Conservation (phyloP, 2,113 vertebrate genomes). For the Thunnus maccoyii region DNA sequence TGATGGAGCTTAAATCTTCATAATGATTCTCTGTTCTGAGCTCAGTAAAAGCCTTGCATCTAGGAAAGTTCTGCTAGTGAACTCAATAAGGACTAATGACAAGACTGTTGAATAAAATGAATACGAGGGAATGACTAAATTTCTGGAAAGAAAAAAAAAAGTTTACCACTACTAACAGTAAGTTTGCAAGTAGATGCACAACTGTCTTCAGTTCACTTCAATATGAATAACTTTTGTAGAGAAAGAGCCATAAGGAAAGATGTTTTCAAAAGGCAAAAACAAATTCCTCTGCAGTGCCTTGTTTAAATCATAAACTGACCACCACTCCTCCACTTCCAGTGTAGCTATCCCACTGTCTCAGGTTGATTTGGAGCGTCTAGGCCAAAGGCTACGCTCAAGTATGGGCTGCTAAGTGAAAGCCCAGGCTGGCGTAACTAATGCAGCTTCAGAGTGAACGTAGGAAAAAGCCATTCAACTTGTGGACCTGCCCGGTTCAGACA, state of each 20-base stretch:
- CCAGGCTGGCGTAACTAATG: conserved; percentile 1
- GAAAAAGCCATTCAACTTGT: background rate
- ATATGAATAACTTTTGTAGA: background rate
- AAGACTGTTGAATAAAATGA: background rate
- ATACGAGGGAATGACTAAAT: background rate
- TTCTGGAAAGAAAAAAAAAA: conserved; percentile 4
- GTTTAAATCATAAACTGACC: background rate
- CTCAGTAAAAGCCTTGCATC: conserved; percentile 43
- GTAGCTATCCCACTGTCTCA: background rate
- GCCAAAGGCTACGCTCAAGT: background rate
- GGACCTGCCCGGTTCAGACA: background rate
- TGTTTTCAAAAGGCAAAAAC: too few species aligned
- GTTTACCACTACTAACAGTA: background rate
- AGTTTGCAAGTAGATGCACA: background rate
- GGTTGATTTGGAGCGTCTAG: background rate
- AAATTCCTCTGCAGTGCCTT: background rate
- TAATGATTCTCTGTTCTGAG: conserved; percentile 43
- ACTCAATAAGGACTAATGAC: conserved; percentile 11
- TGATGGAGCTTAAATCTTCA: conserved; percentile 27
- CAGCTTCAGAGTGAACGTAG: background rate
- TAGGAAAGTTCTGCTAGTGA: background rate
- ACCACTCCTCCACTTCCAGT: background rate
- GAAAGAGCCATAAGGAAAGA: too few species aligned
- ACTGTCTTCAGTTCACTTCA: background rate
- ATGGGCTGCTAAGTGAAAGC: background rate